Evolutionary conservation across 2,113 vertebrate species (phyloP).

Genomic region (Leuciscus idus): DNA sequence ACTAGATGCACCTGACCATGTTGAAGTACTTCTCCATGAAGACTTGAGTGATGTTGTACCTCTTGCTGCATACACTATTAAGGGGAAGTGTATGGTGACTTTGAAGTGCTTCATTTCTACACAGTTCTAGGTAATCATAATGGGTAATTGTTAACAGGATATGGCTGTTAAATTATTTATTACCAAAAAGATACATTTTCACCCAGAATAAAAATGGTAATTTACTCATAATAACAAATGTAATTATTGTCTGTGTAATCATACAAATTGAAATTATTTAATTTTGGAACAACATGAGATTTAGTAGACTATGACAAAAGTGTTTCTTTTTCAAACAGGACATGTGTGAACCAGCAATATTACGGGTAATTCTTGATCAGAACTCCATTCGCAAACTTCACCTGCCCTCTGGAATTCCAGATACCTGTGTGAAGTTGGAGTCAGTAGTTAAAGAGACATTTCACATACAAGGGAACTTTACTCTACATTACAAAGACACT

Average conservation of each 20-base stretch:
- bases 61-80: not conserved
- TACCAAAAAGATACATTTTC: not conserved
- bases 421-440: not conserved
- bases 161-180: not conserved
- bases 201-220: not conserved
- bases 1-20: not conserved
- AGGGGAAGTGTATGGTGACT: not conserved
- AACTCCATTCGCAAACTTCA: not conserved
- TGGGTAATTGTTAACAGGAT: not conserved
- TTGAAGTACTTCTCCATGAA: not conserved
- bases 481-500: conserved; percentile 4
- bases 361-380: not conserved
- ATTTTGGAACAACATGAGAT: not conserved
- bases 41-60: not conserved
- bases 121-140: not conserved
- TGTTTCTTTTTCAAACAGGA: not conserved
- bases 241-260: not conserved
- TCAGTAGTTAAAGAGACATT: not conserved
- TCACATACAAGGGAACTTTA: not conserved
- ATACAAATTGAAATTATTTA: not conserved
- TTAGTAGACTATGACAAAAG: not conserved
- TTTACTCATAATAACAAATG: not conserved
- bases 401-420: conserved; percentile 11
- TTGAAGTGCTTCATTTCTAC: not conserved
- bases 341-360: not conserved